Conservation (phyloP, 2,113 vertebrate species). For the Hystrix brachyura region DNA sequence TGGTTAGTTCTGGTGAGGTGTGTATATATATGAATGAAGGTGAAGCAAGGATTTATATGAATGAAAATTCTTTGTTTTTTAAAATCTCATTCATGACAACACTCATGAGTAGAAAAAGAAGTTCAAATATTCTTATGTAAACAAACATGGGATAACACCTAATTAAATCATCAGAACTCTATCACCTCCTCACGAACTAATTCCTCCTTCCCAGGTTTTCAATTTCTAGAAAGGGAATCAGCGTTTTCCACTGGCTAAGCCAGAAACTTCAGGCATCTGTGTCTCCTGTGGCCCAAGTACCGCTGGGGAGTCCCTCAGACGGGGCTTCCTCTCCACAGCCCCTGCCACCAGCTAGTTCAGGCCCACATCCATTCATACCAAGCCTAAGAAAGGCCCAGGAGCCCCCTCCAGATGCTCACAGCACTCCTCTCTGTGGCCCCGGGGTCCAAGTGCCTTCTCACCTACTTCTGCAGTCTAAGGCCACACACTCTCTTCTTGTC, state of each 20-base stretch:
- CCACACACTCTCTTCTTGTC: neutral
- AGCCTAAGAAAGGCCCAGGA: neutral
- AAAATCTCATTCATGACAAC: neutral
- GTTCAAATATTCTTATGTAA: neutral
- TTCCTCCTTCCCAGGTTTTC: neutral
- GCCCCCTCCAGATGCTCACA: neutral
- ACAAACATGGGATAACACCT: neutral
- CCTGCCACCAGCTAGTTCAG: neutral
- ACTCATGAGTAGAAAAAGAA: neutral
- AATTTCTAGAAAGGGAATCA: neutral
- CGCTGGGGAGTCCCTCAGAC: neutral
- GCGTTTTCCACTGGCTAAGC: neutral
- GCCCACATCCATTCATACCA: neutral
- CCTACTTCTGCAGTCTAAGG: neutral
- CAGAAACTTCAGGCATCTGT: neutral
- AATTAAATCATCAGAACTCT: neutral
- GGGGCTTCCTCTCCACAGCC: neutral
- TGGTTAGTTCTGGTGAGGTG: neutral
- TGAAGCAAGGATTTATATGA: neutral
- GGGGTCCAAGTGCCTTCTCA: neutral
- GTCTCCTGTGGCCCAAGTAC: neutral
- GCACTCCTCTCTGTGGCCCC: neutral
- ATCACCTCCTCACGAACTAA: slow-evolving; percentile 7
- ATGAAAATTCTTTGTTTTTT: neutral
- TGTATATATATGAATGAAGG: neutral